Percentiles rank a stretch among this genome's conserved stretches.
phyloP scores from a whole-genome alignment of 1,140 invertebrate species.

The Oryzaephilus surinamensis region DNA sequence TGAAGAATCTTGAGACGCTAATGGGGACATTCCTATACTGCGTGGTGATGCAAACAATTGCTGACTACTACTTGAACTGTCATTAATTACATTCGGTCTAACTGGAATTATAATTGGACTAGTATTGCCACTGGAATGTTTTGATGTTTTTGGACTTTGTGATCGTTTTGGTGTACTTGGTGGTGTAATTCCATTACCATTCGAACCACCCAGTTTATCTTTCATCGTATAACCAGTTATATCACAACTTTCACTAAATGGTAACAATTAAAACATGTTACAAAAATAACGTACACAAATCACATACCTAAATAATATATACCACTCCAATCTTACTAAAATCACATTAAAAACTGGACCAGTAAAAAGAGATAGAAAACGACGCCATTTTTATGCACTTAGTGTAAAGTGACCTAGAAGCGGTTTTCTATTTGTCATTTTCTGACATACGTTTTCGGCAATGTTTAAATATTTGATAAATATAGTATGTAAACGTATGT shows the following conservation, averaged over 20 bases:
- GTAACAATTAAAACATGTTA: conserved; percentile 26
- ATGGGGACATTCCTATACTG: conserved; percentile 46
- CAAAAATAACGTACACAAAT: conserved; percentile 54
- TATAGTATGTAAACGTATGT: too few species aligned
- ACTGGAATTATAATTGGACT: conserved; percentile 49
- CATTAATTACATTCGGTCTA: conserved; percentile 17
- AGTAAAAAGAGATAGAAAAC: too few species aligned
- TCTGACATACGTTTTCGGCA: too few species aligned
- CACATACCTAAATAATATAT: too few species aligned
- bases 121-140: conserved; percentile 45
- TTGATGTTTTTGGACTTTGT: conserved; percentile 44
- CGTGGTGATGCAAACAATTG: conserved; percentile 43
- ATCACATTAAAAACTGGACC: too few species aligned
- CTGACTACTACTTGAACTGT: conserved; percentile 44
- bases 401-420: too few species aligned
- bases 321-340: too few species aligned
- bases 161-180: conserved; percentile 54
- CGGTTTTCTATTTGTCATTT: too few species aligned
- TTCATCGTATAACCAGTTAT: too few species aligned
- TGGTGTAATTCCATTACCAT: conserved; percentile 67
- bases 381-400: too few species aligned
- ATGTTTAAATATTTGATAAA: too few species aligned
- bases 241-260: conserved; percentile 1
- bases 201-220: conserved; percentile 45
- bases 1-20: conserved; percentile 42